Evolutionary conservation across 1,140 invertebrate genomes (phyloP).

Genomic region (Zaprionus ornatus): DNA sequence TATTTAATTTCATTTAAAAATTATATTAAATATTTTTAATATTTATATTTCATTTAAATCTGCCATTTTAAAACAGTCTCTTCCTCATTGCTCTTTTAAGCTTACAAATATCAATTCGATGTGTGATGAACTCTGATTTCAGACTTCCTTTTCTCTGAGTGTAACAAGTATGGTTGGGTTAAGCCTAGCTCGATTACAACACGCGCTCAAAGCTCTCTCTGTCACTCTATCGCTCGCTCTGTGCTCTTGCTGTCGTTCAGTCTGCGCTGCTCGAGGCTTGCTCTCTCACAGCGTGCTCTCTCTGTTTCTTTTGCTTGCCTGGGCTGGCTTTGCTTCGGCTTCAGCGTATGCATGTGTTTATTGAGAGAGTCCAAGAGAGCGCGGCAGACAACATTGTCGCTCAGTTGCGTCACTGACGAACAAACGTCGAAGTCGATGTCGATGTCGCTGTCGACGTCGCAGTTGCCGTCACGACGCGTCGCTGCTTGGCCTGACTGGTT

Average conservation of each 20-base stretch:
- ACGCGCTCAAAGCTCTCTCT: conserved; percentile 25
- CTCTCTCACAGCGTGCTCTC: conserved; percentile 21
- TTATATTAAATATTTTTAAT: background rate
- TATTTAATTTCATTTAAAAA: background rate
- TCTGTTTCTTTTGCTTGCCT: conserved; percentile 7
- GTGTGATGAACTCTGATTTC: conserved; percentile 10
- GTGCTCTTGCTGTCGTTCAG: background rate
- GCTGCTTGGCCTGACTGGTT: conserved; percentile 66
- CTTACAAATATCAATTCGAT: conserved; percentile 35
- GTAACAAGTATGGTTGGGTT: conserved; percentile 32
- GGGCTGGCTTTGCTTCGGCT: conserved; percentile 1
- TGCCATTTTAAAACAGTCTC: conserved; percentile 1
- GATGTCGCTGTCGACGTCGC: conserved; percentile 2
- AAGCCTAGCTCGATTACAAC: conserved; percentile 46
- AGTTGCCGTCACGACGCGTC: conserved; percentile 4
- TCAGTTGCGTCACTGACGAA: conserved; percentile 64
- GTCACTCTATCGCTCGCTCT: background rate
- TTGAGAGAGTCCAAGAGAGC: conserved; percentile 12
- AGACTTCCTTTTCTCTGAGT: conserved; percentile 9
- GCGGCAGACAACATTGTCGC: background rate
- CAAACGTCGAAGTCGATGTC: conserved; percentile 22
- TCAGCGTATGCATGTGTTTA: conserved; percentile 13
- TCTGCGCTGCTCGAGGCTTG: background rate
- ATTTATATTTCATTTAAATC: conserved; percentile 5
- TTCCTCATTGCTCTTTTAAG: conserved; percentile 20